phyloP scores from a whole-genome alignment of 1,140 invertebrate genomes.

The Palaemon carinicauda region DNA sequence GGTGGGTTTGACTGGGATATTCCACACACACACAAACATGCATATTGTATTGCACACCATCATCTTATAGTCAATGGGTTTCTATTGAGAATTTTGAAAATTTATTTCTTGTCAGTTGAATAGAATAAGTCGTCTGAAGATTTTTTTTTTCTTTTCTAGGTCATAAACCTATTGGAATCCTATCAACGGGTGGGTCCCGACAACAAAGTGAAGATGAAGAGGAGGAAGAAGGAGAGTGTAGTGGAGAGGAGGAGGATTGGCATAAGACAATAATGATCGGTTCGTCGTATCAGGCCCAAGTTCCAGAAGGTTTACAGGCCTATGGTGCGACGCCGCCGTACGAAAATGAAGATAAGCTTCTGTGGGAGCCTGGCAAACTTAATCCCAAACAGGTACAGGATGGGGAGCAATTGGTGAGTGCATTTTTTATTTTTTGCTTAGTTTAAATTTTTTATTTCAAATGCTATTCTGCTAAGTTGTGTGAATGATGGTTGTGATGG shows the following conservation, averaged over 20 bases:
- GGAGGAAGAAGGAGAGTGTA: slow-evolving; percentile 59
- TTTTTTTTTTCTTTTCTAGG: slow-evolving; percentile 62
- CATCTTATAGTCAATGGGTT: too few relatives aligned
- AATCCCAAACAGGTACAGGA: slow-evolving; percentile 69
- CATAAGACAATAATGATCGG: slow-evolving; percentile 92
- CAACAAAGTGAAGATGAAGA: slow-evolving; percentile 68
- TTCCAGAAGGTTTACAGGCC: slow-evolving; percentile 88
- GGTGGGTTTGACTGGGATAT: too few relatives aligned
- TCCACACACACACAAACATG: too few relatives aligned
- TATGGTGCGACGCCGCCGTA: slow-evolving; percentile 90
- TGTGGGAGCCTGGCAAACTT: slow-evolving; percentile 88
- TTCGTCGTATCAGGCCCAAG: slow-evolving; percentile 89
- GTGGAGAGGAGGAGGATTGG: slow-evolving; percentile 60
- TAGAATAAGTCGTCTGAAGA: too few relatives aligned
- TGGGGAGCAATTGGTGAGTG: slow-evolving; percentile 8
- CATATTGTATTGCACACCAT: too few relatives aligned
- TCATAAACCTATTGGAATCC: slow-evolving; percentile 49
- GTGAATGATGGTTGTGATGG: neutral
- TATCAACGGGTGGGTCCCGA: slow-evolving; percentile 67
- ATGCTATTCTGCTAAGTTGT: neutral
- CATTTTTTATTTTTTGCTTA: neutral
- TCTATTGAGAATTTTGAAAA: too few relatives aligned
- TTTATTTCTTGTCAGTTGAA: too few relatives aligned
- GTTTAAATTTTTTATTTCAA: neutral
- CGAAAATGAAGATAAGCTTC: slow-evolving; percentile 94